These are phyloP conservation scores for Epizoanthus fatuus DNA, from an alignment of 92 coral and sea anemone species.

Conservation along the genomic window DNA sequence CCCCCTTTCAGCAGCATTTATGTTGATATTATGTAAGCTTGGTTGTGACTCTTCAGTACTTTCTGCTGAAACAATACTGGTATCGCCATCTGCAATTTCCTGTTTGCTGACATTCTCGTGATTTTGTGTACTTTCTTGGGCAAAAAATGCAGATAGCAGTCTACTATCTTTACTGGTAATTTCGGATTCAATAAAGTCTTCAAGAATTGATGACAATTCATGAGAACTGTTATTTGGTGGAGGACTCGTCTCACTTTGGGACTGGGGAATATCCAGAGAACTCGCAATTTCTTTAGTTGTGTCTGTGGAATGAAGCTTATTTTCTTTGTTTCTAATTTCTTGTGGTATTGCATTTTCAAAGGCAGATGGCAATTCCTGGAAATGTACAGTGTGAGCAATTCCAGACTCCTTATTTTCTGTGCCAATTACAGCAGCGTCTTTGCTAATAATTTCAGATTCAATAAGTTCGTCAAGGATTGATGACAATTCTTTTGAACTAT, in stretches of 20 bases:
- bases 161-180: slow-evolving; percentile 7
- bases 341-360: neutral
- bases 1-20: neutral
- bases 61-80: neutral
- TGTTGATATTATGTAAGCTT: neutral
- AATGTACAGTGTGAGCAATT: neutral
- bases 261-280: neutral
- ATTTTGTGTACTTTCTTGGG: neutral
- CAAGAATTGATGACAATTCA: slow-evolving; percentile 19
- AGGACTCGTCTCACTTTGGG: neutral
- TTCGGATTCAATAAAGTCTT: slow-evolving; percentile 39
- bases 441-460: neutral
- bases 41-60: neutral
- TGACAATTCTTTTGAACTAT: neutral
- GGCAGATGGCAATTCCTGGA: neutral
- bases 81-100: neutral
- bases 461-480: slow-evolving; percentile 23
- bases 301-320: neutral
- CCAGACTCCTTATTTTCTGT: slow-evolving; percentile 4
- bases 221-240: slow-evolving; percentile 9
- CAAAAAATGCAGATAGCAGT: slow-evolving; percentile 18
- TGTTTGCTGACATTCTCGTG: neutral
- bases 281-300: neutral
- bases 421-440: neutral
- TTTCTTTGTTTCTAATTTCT: neutral